A percentile compares a stretch with the other conserved stretches of the same genome.
Conservation (phyloP, 92 coral and sea anemone species). For the Epizoanthus illoricatus region DNA sequence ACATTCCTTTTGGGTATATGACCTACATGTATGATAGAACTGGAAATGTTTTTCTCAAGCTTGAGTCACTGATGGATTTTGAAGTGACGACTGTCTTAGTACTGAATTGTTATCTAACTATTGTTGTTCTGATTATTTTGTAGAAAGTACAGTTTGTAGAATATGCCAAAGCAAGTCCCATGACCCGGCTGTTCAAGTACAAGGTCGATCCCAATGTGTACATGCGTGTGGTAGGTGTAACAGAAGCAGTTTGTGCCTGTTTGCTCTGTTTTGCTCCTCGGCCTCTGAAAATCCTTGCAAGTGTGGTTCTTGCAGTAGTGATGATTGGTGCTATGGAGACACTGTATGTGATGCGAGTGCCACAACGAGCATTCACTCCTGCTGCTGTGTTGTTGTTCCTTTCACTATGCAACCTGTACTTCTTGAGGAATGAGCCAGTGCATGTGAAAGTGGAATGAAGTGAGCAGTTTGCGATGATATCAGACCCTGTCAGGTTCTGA, state of each 20-base stretch:
- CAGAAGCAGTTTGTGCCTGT: conserved; percentile 61
- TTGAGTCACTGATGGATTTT: not conserved
- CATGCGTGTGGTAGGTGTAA: conserved; percentile 60
- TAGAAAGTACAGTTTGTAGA: conserved; percentile 67
- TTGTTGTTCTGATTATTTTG: not conserved
- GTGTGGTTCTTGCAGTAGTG: conserved; percentile 47
- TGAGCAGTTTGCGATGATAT: not conserved
- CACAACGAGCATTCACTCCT: conserved; percentile 26
- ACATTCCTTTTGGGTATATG: too few species aligned
- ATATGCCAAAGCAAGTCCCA: conserved; percentile 64
- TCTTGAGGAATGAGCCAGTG: conserved; percentile 9
- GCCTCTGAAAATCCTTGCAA: conserved; percentile 50
- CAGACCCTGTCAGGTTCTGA: too few species aligned
- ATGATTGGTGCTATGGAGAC: conserved; percentile 66
- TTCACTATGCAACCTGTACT: conserved; percentile 8
- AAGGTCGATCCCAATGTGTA: conserved; percentile 50
- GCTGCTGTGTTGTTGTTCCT: conserved; percentile 3
- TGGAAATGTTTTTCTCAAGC: not conserved
- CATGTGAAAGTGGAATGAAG: conserved; percentile 21
- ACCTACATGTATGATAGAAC: too few species aligned
- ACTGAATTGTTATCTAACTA: too few species aligned
- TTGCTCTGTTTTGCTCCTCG: conserved; percentile 62
- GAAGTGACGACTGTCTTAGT: not conserved
- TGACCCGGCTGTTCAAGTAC: conserved; percentile 61
- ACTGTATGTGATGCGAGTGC: conserved; percentile 41